These are phyloP conservation scores for Phaenicophaeus curvirostris DNA, from an alignment of 2,797 vertebrate genomes.

Conservation along the genomic window DNA sequence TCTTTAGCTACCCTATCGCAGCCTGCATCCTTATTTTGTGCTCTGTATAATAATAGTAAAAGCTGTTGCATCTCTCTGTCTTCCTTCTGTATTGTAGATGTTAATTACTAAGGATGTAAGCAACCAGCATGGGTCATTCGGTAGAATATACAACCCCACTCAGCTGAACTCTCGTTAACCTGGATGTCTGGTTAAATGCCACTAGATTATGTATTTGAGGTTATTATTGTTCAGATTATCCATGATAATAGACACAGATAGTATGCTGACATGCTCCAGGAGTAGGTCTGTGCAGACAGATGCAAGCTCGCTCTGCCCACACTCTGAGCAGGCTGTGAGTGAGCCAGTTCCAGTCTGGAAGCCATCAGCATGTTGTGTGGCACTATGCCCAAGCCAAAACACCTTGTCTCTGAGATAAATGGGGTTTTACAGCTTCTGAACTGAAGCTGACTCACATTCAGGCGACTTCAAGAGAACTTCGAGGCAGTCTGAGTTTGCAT, in stretches of 20 bases:
- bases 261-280: neutral
- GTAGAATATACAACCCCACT: neutral
- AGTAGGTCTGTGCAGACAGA: neutral
- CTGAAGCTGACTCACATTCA: neutral
- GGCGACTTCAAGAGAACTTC: neutral
- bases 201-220: neutral
- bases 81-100: neutral
- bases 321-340: neutral
- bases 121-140: neutral
- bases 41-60: neutral
- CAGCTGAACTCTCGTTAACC: neutral
- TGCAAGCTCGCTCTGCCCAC: neutral
- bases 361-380: neutral
- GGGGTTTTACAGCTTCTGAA: neutral
- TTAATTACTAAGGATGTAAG: neutral
- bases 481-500: neutral
- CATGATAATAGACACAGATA: neutral
- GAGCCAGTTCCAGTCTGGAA: neutral
- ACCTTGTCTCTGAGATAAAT: neutral
- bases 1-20: neutral
- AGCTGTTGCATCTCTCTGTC: neutral
- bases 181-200: neutral
- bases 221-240: neutral
- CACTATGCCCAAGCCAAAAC: neutral
- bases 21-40: neutral